Evolutionary conservation across 23 tunicate genomes (phyloP), one percentile per base, ranked within the genome.

Genomic region (Ascidia mentula): DNA sequence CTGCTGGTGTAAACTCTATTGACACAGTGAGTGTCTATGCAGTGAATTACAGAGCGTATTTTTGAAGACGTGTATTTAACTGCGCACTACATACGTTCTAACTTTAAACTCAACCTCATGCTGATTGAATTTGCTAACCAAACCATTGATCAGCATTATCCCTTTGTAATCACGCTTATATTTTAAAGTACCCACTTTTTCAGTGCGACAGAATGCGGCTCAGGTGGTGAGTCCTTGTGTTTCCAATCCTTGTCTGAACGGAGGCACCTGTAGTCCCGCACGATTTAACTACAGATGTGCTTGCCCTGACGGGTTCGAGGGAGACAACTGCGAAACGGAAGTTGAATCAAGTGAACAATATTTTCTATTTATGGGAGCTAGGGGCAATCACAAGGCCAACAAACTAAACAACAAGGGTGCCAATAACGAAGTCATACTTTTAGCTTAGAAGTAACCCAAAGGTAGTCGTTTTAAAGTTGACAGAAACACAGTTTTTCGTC

Each of bases 241-340:
- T 32, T 84, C 98, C 38, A 80, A 84, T 39, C 98, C 98, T 0
- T 93, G 98, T 59, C 84, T 84, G 60, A 93, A 93, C 69, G 92
- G 84, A 26, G 98, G 98, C 32, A 84, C 77, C 4, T 93, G 98
- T 76, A 2, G 46, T 32, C 4, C 39, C 15, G 71, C 32, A 45
- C 42, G 61, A 3, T 36, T 15, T 18, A 33, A 18, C 18, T 95
- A 85, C 86, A 34, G 74, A 59, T 95, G 98, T 76, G 35, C 75
- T 22, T 95, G 98, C 79, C 61, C 80, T 5, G 82, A 65, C 40
- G 87, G 85, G 18, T 95, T 81, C 78, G 78, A 87, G 7, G 98
- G 98, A 60, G 42, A 30, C 18, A 45, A 85, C 38, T 95, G 98
- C 84, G 98, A 95, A 75, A 45, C n/a, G 1, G 80, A 40, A 26